Conservation (phyloP, 1,140 invertebrate species). For the Neodiprion virginianus region DNA sequence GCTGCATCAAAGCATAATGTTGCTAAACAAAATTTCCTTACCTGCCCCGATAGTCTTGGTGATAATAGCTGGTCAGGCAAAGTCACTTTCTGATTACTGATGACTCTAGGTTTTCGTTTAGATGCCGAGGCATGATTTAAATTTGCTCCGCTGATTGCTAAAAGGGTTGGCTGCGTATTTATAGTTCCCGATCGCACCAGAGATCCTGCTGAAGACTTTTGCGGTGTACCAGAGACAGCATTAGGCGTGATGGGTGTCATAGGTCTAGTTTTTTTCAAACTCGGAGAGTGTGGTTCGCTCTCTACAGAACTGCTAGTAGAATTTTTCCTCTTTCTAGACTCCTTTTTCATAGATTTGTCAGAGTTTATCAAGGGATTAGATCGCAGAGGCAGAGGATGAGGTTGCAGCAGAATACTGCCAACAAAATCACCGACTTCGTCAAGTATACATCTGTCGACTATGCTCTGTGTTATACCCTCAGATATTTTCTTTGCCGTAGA, state of each 20-base stretch:
- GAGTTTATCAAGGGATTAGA: slow-evolving; percentile 43
- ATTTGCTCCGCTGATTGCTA: slow-evolving; percentile 39
- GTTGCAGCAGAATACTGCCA: slow-evolving; percentile 65
- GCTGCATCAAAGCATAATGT: too few relatives aligned
- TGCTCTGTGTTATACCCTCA: slow-evolving; percentile 81
- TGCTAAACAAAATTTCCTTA: slow-evolving; percentile 22
- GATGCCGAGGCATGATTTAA: slow-evolving; percentile 39
- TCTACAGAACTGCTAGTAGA: slow-evolving; percentile 65
- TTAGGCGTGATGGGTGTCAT: slow-evolving; percentile 44
- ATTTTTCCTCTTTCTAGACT: slow-evolving; percentile 54
- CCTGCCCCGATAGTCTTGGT: slow-evolving; percentile 42
- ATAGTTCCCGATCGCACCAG: slow-evolving; percentile 55
- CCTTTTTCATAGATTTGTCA: slow-evolving; percentile 40
- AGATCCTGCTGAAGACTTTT: slow-evolving; percentile 53
- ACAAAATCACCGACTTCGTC: slow-evolving; percentile 72
- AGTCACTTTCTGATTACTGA: slow-evolving; percentile 38
- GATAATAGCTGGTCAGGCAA: slow-evolving; percentile 43
- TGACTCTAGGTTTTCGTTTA: slow-evolving; percentile 54
- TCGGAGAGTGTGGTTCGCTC: slow-evolving; percentile 62
- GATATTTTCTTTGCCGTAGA: slow-evolving; percentile 72
- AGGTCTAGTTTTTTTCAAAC: slow-evolving; percentile 52
- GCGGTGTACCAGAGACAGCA: slow-evolving; percentile 36
- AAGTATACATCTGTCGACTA: slow-evolving; percentile 81
- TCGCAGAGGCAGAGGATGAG: slow-evolving; percentile 66
- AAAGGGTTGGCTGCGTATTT: slow-evolving; percentile 33